phyloP scores from a whole-genome alignment of 2,888 invertebrate genomes.

The Piscicola geometra region DNA sequence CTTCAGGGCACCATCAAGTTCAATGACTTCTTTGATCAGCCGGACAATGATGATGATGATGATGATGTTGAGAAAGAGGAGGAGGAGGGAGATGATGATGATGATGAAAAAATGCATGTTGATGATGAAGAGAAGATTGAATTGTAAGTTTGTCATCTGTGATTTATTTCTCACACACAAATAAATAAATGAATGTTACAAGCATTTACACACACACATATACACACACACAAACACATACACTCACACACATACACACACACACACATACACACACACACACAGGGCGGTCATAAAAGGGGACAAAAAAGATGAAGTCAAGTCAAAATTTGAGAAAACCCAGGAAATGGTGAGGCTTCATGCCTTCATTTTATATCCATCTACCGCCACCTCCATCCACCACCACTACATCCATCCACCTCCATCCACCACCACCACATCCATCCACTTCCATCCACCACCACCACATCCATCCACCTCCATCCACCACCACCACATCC shows the following conservation, averaged over 20 bases:
- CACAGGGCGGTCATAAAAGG: not conserved
- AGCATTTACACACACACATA: not conserved
- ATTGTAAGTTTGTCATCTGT: no score
- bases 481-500: no score
- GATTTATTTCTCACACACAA: no score
- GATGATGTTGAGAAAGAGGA: not conserved
- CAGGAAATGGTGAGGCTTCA: not conserved
- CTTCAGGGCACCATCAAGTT: not conserved
- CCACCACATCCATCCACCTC: no score
- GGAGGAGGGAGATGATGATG: not conserved
- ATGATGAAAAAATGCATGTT: no score
- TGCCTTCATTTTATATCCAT: no score
- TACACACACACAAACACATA: not conserved
- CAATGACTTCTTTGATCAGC: not conserved
- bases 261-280: conserved; percentile 17
- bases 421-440: no score
- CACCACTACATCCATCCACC: no score
- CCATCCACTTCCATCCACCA: no score
- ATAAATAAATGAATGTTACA: not conserved
- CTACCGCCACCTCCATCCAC: no score
- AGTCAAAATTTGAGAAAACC: conserved; percentile 1
- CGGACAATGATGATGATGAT: not conserved
- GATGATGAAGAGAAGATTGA: not conserved
- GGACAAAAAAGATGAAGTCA: not conserved
- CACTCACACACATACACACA: conserved; percentile 15